Base-by-base conservation (phyloP, 2,113 vertebrate genomes). In the Aegypius monachus region DNA sequence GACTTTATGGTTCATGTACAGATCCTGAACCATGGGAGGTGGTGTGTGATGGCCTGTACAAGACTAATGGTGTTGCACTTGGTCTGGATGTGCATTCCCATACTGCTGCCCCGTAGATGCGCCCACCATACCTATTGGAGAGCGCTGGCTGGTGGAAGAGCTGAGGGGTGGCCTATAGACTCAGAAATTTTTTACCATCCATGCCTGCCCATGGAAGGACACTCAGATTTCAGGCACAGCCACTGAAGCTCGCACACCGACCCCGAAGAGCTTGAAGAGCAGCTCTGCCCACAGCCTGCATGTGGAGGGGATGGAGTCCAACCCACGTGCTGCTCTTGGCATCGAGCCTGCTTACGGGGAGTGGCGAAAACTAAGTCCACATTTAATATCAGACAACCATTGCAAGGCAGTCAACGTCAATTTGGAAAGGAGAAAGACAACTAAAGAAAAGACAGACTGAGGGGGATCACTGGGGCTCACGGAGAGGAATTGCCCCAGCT, bases 201-300 rank as follows among this genome's bases (percentile, higher is more conserved):
- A 8, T 2, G 7, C 22, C 27, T 40, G 11, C 25, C 22, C 11
- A 2, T 29, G 34, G 42, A 88, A 59, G 47, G 45, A 56, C 16
- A 7, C 32, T 11, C 26, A 78, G 18, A 74, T 92, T 95, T 81
- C 52, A 72, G 43, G 13, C 6, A 11, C 29, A 81, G 65, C 40
- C 77, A 38, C 6, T 1, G 40, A 21, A 73, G 20, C 32, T 93
- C 0, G 0, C 36, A 77, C 17, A n/a, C 43, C 1, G 1, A 71
- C 52, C 34, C 32, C 31, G 63, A 63, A 80, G 16, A 58, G 11
- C 40, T 79, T 42, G 42, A 53, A 75, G 43, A 87, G 62, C 42
- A 70, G 9, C 63, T 81, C 42, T 45, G 65, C 63, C 88, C 86
- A 10, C 17, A 48, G 48, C n/a, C 65, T 75, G 15, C 56, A 12